Conservation (phyloP, 2,797 vertebrate genomes). For the Hypotaenidia okinawae region DNA sequence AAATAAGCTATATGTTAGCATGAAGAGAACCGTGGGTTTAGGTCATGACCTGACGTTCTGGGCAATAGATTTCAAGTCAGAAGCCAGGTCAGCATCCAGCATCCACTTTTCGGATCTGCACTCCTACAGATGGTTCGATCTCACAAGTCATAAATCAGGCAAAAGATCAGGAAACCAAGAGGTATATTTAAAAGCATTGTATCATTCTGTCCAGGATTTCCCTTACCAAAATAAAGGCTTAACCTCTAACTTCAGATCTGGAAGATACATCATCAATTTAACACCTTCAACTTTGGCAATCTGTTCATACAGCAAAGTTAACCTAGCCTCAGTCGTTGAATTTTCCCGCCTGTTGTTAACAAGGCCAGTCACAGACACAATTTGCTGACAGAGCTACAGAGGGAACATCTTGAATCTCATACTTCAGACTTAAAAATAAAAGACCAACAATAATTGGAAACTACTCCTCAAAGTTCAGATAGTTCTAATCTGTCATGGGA, state of each 20-base stretch:
- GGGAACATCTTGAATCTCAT: neutral
- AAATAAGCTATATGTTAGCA: neutral
- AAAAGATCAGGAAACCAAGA: neutral
- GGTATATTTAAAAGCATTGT: neutral
- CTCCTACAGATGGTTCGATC: neutral
- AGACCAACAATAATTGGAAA: neutral
- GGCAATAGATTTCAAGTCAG: neutral
- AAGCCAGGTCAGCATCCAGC: neutral
- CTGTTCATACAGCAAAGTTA: neutral
- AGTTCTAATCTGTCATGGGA: neutral
- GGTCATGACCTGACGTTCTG: neutral
- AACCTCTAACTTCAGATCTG: neutral
- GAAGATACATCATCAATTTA: neutral
- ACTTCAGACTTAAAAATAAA: neutral
- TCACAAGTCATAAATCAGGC: neutral
- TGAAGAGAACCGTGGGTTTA: neutral
- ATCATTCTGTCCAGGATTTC: neutral
- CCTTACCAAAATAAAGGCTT: neutral
- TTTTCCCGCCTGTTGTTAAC: neutral
- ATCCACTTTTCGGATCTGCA: neutral
- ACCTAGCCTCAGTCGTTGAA: neutral
- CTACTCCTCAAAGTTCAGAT: neutral
- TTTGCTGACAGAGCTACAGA: neutral
- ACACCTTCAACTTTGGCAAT: neutral
- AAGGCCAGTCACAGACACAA: neutral